Evolutionary conservation across 2,888 invertebrate genomes (phyloP).

Genomic region (Macaria liturata): DNA sequence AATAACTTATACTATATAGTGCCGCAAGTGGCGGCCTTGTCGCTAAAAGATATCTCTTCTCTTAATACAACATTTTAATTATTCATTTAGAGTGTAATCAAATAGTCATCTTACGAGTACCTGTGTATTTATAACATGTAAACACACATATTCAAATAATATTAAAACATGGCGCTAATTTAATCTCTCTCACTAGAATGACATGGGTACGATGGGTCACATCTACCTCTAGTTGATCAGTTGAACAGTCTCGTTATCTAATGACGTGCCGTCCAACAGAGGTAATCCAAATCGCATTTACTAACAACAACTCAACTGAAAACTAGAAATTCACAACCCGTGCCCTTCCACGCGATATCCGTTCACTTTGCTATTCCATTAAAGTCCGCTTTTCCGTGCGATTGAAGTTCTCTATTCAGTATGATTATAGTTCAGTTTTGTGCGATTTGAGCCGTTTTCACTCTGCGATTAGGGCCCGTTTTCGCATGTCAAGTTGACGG

Average conservation of each 20-base stretch:
- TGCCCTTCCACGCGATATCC: background rate
- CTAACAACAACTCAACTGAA: conserved; percentile 14
- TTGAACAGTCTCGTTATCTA: conserved; percentile 12
- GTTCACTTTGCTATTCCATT: background rate
- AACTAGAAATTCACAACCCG: conserved; percentile 13
- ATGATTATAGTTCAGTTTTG: background rate
- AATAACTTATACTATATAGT: no score
- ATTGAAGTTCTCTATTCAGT: background rate
- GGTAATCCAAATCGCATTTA: conserved; percentile 14
- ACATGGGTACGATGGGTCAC: no score
- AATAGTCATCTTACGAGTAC: no score
- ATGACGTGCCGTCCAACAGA: conserved; percentile 7
- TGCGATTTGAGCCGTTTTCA: background rate
- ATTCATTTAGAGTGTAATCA: no score
- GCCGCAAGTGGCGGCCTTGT: no score
- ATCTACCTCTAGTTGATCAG: background rate
- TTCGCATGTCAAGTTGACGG: conserved; percentile 5
- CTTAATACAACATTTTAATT: no score
- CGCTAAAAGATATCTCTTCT: no score
- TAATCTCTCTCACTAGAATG: no score
- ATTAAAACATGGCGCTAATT: no score
- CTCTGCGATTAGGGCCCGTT: conserved; percentile 1
- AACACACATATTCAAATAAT: no score
- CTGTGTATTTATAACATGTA: no score
- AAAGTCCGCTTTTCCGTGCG: background rate